phyloP scores from a whole-genome alignment of 2,888 invertebrate species.

The Meteorus colon region DNA sequence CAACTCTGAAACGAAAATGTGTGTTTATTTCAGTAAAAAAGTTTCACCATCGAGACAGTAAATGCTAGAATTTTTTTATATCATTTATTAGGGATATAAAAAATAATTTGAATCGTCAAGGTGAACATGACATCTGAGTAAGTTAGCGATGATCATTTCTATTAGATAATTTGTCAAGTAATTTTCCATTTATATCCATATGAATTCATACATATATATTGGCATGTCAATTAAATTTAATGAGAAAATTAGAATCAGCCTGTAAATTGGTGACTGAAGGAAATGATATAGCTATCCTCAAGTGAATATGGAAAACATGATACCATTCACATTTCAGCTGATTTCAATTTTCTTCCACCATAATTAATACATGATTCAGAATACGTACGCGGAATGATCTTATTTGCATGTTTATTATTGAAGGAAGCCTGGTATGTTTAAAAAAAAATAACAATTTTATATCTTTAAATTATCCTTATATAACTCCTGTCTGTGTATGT shows the following conservation, averaged over 20 bases:
- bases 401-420: conserved; percentile 54
- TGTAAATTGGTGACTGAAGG: not conserved
- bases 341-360: conserved; percentile 21
- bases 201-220: conserved; percentile 3
- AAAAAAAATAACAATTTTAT: conserved; percentile 24
- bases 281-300: not conserved
- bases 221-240: conserved; percentile 30
- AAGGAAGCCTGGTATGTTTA: conserved; percentile 54
- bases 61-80: not conserved
- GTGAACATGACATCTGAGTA: conserved; percentile 35
- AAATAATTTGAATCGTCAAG: not conserved
- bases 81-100: not conserved
- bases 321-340: not conserved
- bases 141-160: conserved; percentile 31
- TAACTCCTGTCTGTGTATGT: conserved; percentile 49
- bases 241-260: conserved; percentile 18
- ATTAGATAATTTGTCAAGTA: conserved; percentile 13
- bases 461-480: conserved; percentile 29
- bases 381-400: conserved; percentile 53
- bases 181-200: conserved; percentile 23
- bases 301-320: not conserved
- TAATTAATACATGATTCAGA: conserved; percentile 7
- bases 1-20: not conserved
- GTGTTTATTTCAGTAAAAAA: not conserved
- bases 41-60: not conserved